Base-by-base conservation (phyloP, 2,888 invertebrate genomes). In the Melieria crassipennis region DNA sequence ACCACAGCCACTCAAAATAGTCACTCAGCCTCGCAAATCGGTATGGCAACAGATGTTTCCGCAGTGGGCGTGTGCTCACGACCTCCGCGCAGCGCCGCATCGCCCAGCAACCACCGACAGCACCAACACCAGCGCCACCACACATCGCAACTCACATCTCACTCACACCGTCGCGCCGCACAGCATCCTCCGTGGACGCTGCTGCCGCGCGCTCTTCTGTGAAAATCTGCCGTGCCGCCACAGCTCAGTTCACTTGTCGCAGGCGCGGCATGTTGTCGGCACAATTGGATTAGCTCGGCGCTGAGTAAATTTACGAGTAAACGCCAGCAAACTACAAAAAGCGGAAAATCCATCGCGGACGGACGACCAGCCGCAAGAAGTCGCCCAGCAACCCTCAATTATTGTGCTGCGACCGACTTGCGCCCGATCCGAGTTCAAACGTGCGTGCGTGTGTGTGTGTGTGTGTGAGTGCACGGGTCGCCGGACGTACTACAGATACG, bases 211-310 rank as follows among this genome's bases (percentile, higher is more conserved):
- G 30, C 30, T 30, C 30, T 30, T 30, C 30, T 30, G 30, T 30
- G 3, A 30, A 30, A 47, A 4, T 56, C 6, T 6, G 10, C 50
- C 58, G 60, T 43, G 52, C 4, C 50, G 47, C 56, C 61, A 11
- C 73, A 69, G 60, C 68, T 65, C 58, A 60, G 48, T 67, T 60
- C 13, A 43, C 50, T 67, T 60, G 67, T 48, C 42, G 50, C 45
- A 50, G 13, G 43, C 78, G 76, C 73, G 70, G 77, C 76, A 78
- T 76, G 79, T 79, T 70, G 73, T 73, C 71, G 72, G 68, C 69
- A 72, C 77, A 72, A 74, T 74, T 78, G 79, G 78, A 79, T 79
- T 79, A 81, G 69, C 75, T 65, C 69, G 73, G 42, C 57, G 42
- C 48, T 48, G 60, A 43, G 9, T 13, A 5, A 30, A 45, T 52